A percentile compares a stretch with the other conserved stretches of the same genome.
phyloP scores from a whole-genome alignment of 2,113 vertebrate species.

The Engystomops pustulosus region DNA sequence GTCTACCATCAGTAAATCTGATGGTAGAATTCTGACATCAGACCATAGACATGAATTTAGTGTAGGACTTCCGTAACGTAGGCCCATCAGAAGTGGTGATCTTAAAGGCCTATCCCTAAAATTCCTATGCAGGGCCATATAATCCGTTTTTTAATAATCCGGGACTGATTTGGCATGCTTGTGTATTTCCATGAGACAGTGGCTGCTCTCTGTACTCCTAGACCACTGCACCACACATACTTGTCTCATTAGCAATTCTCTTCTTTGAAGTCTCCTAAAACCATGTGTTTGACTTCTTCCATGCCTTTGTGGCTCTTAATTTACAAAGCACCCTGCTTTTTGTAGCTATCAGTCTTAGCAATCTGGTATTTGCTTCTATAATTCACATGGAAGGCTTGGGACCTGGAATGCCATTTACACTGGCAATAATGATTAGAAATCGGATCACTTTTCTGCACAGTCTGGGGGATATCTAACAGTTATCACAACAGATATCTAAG shows the following conservation, averaged over 20 bases:
- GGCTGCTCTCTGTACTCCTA: background rate
- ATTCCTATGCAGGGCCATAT: too few relatives aligned
- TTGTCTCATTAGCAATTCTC: slow-evolving; percentile 29
- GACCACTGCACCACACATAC: slow-evolving; percentile 16
- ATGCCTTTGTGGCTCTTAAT: slow-evolving; percentile 25
- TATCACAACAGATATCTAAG: background rate
- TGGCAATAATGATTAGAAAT: slow-evolving; percentile 18
- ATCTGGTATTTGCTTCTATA: slow-evolving; percentile 29
- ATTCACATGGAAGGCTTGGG: slow-evolving; percentile 23
- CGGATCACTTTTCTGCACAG: slow-evolving; percentile 4
- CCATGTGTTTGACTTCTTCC: slow-evolving; percentile 20
- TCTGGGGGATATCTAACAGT: background rate
- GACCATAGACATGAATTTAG: too few relatives aligned
- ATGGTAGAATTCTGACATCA: too few relatives aligned
- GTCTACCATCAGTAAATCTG: too few relatives aligned
- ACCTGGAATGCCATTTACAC: slow-evolving; percentile 18
- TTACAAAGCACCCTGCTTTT: background rate
- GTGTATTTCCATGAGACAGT: too few relatives aligned
- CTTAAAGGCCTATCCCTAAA: too few relatives aligned
- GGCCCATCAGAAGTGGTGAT: too few relatives aligned
- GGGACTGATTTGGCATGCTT: too few relatives aligned
- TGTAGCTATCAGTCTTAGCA: background rate
- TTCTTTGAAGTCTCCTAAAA: slow-evolving; percentile 34
- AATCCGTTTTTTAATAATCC: too few relatives aligned
- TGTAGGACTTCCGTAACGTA: too few relatives aligned